Base-by-base conservation (phyloP, 2,797 vertebrate species). In the Sebastes hubbsi region DNA sequence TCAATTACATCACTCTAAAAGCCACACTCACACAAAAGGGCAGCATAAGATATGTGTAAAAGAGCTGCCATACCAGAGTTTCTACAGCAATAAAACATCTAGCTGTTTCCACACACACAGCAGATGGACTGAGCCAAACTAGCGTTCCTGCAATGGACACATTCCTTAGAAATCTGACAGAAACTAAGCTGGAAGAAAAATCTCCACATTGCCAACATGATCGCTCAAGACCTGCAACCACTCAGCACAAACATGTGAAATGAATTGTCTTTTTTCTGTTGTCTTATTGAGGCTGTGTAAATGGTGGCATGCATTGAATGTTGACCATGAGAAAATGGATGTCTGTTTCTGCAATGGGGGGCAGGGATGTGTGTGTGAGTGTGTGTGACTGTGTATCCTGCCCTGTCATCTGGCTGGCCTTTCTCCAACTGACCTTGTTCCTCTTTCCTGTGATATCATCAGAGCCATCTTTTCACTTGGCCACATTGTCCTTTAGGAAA, bases 361-460 rank as follows among this genome's bases (percentile, higher is more conserved):
- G 69, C 60, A 69, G 52, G 8, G 10, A 76, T 70, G 77, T 74
- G 74, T 81, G 82, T 83, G 78, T 22, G 30, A 16, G 25, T 16
- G 65, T 8, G 29, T 24, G 82, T 80, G 77, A 34, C 6, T 18
- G 66, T 12, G 29, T 24, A 70, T 42, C 76, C 56, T 27, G 81
- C 73, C 65, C 77, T 87, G 83, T 91, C 83, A 88, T 84, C 73
- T 86, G 63, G 74, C 59, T 61, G 64, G 78, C 83, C 70, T 73
- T 80, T 91, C 91, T 90, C 83, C 83, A 61, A 38, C 86, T 95
- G 93, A 95, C 91, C 89, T 86, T 92, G 88, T 92, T 93, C 89
- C 92, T 91, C 78, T 95, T 92, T 88, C 83, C 85, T 88, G 58
- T 95, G 91, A 93, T 88, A 81, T 94, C 93, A 94, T 89, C 90